These are phyloP conservation scores for Apocheima hispidaria DNA, from an alignment of 2,888 invertebrate genomes.

Conservation along the genomic window DNA sequence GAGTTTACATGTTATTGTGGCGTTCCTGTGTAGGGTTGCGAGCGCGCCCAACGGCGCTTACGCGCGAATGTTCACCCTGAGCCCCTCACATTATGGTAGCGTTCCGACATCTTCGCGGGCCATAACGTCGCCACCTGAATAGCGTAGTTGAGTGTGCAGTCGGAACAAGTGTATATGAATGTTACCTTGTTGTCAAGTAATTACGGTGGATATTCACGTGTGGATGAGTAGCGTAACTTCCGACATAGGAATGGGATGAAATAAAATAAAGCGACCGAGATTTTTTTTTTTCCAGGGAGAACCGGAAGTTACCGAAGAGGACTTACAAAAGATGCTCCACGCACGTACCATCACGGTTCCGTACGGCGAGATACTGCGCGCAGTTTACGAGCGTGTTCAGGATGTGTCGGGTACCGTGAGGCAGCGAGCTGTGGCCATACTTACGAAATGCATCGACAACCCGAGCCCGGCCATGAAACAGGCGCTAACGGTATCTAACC, in stretches of 20 bases:
- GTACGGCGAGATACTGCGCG: constrained; percentile 73
- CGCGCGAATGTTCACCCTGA: neutral
- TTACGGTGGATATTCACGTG: neutral
- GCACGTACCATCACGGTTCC: constrained; percentile 64
- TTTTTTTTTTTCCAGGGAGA: constrained; percentile 44
- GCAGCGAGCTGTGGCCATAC: constrained; percentile 86
- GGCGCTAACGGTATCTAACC: constrained; percentile 52
- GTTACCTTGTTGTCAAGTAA: no score
- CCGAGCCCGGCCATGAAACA: constrained; percentile 53
- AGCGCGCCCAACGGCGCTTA: no score
- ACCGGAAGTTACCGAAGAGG: constrained; percentile 59
- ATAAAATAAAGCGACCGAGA: neutral
- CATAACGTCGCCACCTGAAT: neutral
- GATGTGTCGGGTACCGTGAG: constrained; percentile 87
- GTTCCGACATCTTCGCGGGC: neutral
- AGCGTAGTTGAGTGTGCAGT: no score
- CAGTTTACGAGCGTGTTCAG: constrained; percentile 80
- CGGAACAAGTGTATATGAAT: no score
- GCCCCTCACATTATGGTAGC: neutral
- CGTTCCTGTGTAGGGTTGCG: neutral
- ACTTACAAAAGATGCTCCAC: constrained; percentile 55
- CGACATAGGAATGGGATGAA: neutral
- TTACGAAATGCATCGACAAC: constrained; percentile 81
- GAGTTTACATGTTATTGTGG: no score
- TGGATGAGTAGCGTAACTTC: no score